phyloP scores from a whole-genome alignment of 2,113 vertebrate species.

The Collichthys lucidus region DNA sequence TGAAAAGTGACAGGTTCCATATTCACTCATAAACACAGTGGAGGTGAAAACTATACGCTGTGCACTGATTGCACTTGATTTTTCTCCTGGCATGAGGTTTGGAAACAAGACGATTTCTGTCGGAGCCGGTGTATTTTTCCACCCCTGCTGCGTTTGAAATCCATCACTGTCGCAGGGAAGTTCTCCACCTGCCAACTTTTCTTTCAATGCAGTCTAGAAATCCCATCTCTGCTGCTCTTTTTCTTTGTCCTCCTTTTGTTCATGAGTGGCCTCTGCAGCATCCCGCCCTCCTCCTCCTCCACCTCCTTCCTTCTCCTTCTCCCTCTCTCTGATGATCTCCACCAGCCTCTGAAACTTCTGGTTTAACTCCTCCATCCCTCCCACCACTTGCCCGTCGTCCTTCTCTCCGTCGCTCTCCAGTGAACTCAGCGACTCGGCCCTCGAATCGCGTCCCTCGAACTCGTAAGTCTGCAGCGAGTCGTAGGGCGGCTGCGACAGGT shows the following conservation, averaged over 20 bases:
- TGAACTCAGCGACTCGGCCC: constrained; percentile 90
- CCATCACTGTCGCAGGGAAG: constrained; percentile 37
- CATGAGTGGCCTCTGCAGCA: constrained; percentile 3
- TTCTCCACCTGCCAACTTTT: constrained; percentile 15
- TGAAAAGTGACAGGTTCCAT: constrained; percentile 73
- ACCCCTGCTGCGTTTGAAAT: constrained; percentile 54
- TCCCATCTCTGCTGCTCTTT: constrained; percentile 68
- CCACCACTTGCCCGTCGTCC: constrained; percentile 51
- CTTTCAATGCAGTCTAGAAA: constrained; percentile 62
- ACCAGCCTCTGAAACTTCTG: constrained; percentile 89
- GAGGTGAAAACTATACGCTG: constrained; percentile 62
- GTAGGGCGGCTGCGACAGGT: constrained; percentile 90
- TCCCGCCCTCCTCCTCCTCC: constrained; percentile 20
- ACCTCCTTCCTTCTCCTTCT: constrained; percentile 67
- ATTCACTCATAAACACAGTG: constrained; percentile 61
- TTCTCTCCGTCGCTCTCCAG: constrained; percentile 84
- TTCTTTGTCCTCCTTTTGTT: constrained; percentile 49
- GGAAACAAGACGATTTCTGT: constrained; percentile 34
- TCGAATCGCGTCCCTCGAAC: constrained; percentile 88
- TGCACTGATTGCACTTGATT: constrained; percentile 52
- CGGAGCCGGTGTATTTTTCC: constrained; percentile 29
- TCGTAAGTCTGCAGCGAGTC: constrained; percentile 93
- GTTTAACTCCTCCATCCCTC: constrained; percentile 86
- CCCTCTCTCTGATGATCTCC: constrained; percentile 86
- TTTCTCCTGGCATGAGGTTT: constrained; percentile 2